Evolutionary conservation across 2,797 vertebrate species (phyloP), one percentile per base, ranked within the genome.

Genomic region (Micropoecilia bifurca): DNA sequence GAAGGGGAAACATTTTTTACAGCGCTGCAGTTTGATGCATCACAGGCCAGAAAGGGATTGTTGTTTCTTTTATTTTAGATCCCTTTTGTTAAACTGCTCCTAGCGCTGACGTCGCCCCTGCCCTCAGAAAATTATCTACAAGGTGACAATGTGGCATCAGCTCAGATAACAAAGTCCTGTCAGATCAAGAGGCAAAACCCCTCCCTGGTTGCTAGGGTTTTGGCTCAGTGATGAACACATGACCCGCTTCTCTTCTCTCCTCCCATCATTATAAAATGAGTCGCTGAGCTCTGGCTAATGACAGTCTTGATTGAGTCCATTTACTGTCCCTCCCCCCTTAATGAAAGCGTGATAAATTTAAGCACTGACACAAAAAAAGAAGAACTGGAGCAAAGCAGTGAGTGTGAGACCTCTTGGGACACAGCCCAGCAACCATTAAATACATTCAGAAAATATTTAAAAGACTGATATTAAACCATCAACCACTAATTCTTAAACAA

Each of bases 331-430:
- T 79, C 63, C 71, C 43, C 25, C 66, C 68, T 73, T 88, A 89
- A 90, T 82, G 80, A 87, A 73, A 75, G 47, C 61, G 84, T 88
- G 88, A 85, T 85, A 76, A 84, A 80, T 90, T 75, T 74, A 79
- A 83, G 78, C 76, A 74, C 74, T 75, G 76, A 76, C 47, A 48
- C 82, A 66, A 71, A 25, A 80, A 71, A 25, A 80, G 68, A 76
- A 85, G 53, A 57, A 28, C 61, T 78, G 83, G 83, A 84, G 43
- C 71, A 50, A 61, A 73, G 77, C 83, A 81, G 46, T 55, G 5
- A 59, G 57, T 30, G 12, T 59, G 13, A 59, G 57, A 14, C 28
- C 57, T 59, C 57, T 16, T 25, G 9, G 66, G 74, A 75, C 69
- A 18, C 74, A 50, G 39, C 72, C 48, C 86, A 81, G 72, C 25